Evolutionary conservation across 2,888 invertebrate genomes (phyloP).

Genomic region (Euplagia quadripunctaria): DNA sequence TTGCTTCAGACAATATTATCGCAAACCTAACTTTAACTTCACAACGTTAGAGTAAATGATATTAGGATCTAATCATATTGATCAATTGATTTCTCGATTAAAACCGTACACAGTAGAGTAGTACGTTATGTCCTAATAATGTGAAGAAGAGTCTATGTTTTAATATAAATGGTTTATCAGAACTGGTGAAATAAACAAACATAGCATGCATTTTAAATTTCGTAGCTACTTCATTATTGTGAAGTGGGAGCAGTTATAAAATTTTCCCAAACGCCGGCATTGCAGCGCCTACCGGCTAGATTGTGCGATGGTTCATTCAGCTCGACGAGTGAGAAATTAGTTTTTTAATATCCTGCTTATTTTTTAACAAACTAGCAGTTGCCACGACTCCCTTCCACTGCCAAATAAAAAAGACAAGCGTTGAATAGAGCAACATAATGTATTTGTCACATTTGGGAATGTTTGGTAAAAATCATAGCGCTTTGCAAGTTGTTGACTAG

Average conservation of each 20-base stretch:
- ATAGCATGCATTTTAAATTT: slow-evolving; percentile 41
- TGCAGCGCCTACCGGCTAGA: slow-evolving; percentile 36
- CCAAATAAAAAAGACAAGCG: neutral
- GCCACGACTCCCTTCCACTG: neutral
- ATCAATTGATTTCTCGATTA: neutral
- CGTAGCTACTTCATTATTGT: slow-evolving; percentile 43
- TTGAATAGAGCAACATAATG: neutral
- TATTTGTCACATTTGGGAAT: neutral
- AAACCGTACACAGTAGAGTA: slow-evolving; percentile 30
- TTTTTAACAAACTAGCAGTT: slow-evolving; percentile 25
- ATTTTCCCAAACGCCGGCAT: slow-evolving; percentile 34
- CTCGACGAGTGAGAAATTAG: slow-evolving; percentile 46
- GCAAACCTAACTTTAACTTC: too few species aligned
- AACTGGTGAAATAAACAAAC: slow-evolving; percentile 36
- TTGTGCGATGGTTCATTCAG: slow-evolving; percentile 49
- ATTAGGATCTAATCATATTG: neutral
- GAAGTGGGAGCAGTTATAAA: slow-evolving; percentile 49
- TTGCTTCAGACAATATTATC: too few species aligned
- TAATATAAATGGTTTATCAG: slow-evolving; percentile 25
- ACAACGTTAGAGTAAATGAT: too few species aligned
- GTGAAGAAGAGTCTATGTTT: neutral
- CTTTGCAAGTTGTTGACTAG: too few species aligned
- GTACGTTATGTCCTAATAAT: slow-evolving; percentile 2
- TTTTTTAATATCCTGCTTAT: slow-evolving; percentile 48
- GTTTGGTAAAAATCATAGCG: slow-evolving; percentile 34